Evolutionary conservation across 2,797 vertebrate genomes (phyloP).

Genomic region (Pseudochaenichthys georgianus): DNA sequence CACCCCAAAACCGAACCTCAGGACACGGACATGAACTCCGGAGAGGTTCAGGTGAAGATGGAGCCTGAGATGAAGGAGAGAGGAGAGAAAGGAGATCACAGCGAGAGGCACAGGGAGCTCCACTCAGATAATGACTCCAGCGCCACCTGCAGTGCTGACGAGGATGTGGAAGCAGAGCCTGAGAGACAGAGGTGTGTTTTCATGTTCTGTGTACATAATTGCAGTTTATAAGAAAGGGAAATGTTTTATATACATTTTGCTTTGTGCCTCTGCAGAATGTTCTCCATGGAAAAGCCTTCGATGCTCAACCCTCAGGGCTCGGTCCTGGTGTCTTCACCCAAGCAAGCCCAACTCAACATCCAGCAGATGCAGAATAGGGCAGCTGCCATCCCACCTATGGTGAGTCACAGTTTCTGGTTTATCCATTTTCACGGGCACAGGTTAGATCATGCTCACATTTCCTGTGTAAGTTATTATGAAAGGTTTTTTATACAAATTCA

Average conservation of each 20-base stretch:
- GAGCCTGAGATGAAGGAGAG: conserved; percentile 93
- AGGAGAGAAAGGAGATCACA: conserved; percentile 87
- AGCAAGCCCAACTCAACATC: conserved; percentile 90
- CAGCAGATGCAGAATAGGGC: conserved; percentile 96
- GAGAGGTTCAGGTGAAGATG: conserved; percentile 89
- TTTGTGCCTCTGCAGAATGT: conserved; percentile 83
- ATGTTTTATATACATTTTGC: conserved; percentile 2
- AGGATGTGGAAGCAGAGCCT: conserved; percentile 95
- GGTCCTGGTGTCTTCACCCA: conserved; percentile 91
- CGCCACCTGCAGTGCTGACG: conserved; percentile 99
- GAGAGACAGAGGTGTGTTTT: conserved; percentile 89
- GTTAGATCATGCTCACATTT: conserved; percentile 39
- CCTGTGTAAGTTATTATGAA: conserved; percentile 1
- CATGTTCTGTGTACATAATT: background rate
- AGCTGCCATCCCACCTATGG: conserved; percentile 96
- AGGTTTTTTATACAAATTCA: too few relatives aligned
- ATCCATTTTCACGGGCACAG: conserved; percentile 46
- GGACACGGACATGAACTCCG: conserved; percentile 87
- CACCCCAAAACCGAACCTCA: conserved; percentile 91
- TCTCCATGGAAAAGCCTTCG: conserved; percentile 92
- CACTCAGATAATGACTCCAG: conserved; percentile 98
- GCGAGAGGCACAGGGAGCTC: conserved; percentile 85
- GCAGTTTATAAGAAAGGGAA: background rate
- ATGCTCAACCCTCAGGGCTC: conserved; percentile 89
- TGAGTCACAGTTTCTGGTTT: conserved; percentile 76